Evolutionary conservation across 1,140 invertebrate species (phyloP), one percentile per base, ranked within the genome.

Genomic region (Tetragnatha versicolor): DNA sequence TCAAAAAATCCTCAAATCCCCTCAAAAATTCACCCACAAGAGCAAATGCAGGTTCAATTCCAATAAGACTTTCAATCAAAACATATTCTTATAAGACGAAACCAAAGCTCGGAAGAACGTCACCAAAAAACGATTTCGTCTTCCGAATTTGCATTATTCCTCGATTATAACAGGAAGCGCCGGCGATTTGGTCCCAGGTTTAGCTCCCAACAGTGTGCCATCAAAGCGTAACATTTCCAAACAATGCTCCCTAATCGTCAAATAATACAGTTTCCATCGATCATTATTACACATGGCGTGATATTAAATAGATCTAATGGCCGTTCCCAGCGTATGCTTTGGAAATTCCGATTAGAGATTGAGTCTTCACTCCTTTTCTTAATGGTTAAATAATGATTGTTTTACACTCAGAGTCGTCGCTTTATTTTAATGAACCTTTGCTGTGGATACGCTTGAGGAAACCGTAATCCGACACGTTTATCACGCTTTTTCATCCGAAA

Each of bases 311-410:
- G n/a, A n/a, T n/a, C n/a, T n/a, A n/a, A 33, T 6, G 10, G 20
- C 49, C 7, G 20, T 35, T 7, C 49, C 20, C 25, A 27, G 10
- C 27, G 31, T 42, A 42, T 17, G 17, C 39, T 42, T 7, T 31
- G 5, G 5, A 58, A n/a, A n/a, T 31, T 10, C 3, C 14, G 55
- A 7, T 4, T 58, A 35, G 35, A 31, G 25, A 47, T 25, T 27
- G 39, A 20, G n/a, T 14, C 25, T 49, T 68, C 49, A 25, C 39
- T 49, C 9, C 9, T n/a, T n/a, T n/a, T 27, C 39, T 47, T 68
- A 68, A 68, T 68, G 63, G 42, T 49, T 33, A 14, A n/a, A 27
- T 68, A 68, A 68, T 47, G 27, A n/a, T 31, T 68, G 12, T 2
- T n/a, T 39, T n/a, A 49, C 20, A 17, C 35, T 68, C 31, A 68